Percentiles rank a stretch among this genome's conserved stretches.
phyloP scores from a whole-genome alignment of 2,888 invertebrate genomes.

The Eilema griseolum region DNA sequence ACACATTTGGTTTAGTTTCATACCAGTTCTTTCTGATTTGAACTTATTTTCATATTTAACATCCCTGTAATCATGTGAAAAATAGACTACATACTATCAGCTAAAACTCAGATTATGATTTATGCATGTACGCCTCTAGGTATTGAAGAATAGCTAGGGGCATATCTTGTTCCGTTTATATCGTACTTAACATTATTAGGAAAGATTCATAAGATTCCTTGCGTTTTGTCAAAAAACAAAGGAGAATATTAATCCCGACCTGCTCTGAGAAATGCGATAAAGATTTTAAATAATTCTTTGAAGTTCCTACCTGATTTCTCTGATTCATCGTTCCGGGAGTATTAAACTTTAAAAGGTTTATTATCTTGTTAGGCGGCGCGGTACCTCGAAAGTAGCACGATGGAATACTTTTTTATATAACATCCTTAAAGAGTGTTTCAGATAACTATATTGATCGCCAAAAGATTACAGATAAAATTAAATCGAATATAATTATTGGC shows the following conservation, averaged over 20 bases:
- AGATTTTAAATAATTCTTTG: slow-evolving; percentile 9
- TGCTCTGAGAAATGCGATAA: slow-evolving; percentile 1
- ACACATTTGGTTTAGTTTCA: too few species aligned
- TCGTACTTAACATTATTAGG: too few species aligned
- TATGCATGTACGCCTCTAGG: too few species aligned
- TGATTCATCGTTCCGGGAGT: slow-evolving; percentile 32
- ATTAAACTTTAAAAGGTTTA: slow-evolving; percentile 50
- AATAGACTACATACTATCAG: too few species aligned
- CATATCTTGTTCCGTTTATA: too few species aligned
- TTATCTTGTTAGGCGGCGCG: slow-evolving; percentile 23
- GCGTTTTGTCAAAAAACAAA: neutral
- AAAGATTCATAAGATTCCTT: neutral
- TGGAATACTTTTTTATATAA: neutral
- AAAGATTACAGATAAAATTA: too few species aligned
- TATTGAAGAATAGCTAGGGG: too few species aligned
- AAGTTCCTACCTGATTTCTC: slow-evolving; percentile 26
- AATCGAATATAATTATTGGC: too few species aligned
- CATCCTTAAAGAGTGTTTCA: neutral
- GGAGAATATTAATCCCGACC: neutral
- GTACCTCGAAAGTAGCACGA: neutral
- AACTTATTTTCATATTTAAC: too few species aligned
- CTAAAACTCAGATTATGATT: too few species aligned
- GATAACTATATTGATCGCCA: neutral
- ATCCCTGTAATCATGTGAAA: too few species aligned
- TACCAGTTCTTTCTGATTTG: too few species aligned